phyloP scores from a whole-genome alignment of 1,140 invertebrate genomes.

The Nymphalis io region DNA sequence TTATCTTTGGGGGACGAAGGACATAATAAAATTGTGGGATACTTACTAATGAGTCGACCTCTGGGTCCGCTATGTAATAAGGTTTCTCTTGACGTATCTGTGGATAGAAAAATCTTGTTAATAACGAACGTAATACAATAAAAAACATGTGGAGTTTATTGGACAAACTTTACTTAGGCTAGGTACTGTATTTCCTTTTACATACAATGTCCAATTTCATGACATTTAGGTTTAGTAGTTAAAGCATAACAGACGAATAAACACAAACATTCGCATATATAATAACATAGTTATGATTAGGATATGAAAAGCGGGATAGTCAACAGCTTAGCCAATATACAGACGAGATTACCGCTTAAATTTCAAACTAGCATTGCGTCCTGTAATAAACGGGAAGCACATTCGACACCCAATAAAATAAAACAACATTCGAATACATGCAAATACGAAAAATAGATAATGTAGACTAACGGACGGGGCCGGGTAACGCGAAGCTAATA shows the following conservation, averaged over 20 bases:
- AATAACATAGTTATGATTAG: no score
- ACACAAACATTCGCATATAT: no score
- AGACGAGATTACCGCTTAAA: not conserved
- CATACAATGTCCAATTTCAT: no score
- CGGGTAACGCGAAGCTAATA: constrained; percentile 57
- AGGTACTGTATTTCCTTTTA: no score
- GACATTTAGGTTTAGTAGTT: no score
- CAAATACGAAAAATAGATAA: constrained; percentile 24
- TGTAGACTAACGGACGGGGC: constrained; percentile 24
- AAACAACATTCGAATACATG: constrained; percentile 17
- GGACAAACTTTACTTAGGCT: no score
- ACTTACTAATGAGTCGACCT: constrained; percentile 99
- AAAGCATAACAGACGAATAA: no score
- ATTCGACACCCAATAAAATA: not conserved
- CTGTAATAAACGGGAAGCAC: not conserved
- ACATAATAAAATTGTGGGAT: constrained; percentile 56
- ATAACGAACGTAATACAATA: constrained; percentile 4
- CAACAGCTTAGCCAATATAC: not conserved
- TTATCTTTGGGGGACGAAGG: constrained; percentile 45
- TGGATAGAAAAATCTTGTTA: constrained; percentile 82
- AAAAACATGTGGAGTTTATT: not conserved
- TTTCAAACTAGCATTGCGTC: not conserved
- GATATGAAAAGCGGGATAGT: no score
- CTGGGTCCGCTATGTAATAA: constrained; percentile 98
- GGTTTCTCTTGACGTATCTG: constrained; percentile 99